Base-by-base conservation (phyloP, 1,140 invertebrate genomes). In the Diprion similis region DNA sequence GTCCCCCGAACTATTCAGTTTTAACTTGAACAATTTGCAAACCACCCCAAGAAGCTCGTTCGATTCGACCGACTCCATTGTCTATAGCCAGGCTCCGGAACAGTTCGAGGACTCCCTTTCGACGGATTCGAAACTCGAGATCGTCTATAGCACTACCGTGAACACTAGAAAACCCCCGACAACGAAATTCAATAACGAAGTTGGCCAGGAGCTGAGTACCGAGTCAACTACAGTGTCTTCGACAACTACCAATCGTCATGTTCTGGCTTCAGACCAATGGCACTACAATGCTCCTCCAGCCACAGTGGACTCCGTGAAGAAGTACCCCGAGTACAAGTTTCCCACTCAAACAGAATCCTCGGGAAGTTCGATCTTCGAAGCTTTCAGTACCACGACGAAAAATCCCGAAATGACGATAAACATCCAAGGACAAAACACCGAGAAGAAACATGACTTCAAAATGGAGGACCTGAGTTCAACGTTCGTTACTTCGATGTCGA, bases 401-500 rank as follows among this genome's bases (percentile, higher is more conserved):
- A 70, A 64, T 3, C 45, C 47, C 15, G 69, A 51, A 13, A 37
- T 70, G 45, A 51, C 10, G 69, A 46, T 51, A 51, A 45, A 45
- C 7, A 8, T 8, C 46, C 69, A 17, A 15, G 69, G 46, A 46
- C 17, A 19, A 13, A 9, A 64, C 24, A 18, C 19, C 72, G 11
- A 48, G 47, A 65, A 73, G 48, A 46, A 65, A 72, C 9, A 66
- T 19, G 6, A 70, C 72, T 0, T 68, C 69, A 17, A 71, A 47
- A 24, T 72, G 0, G 74, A 81, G 8, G 77, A 70, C 46, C 76
- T 80, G 15, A 19, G 74, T 10, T 71, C 83, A 10, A 70, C 87
- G 8, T 87, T 83, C 15, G 86, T 89, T 0, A 88, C 86, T 1
- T 84, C 87, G 0, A 74, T 81, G 78, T 68, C 79, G n/a, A 71